Evolutionary conservation across 2,888 invertebrate genomes (phyloP).

Genomic region (Melinaea marsaeus): DNA sequence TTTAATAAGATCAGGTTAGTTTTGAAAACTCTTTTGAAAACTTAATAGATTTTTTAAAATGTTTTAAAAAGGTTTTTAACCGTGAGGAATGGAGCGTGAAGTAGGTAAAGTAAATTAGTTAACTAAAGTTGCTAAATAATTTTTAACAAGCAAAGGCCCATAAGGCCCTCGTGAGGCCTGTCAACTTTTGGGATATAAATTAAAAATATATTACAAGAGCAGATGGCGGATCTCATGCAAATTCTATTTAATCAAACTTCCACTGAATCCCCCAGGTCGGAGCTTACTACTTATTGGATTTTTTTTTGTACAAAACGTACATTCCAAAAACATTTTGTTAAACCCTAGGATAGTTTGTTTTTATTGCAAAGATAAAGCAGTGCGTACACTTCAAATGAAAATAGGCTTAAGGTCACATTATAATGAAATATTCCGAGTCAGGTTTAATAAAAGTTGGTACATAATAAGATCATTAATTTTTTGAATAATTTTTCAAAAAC

Average conservation of each 20-base stretch:
- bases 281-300: constrained; percentile 49
- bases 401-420: constrained; percentile 18
- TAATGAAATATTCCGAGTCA: constrained; percentile 6
- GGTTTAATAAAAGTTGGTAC: constrained; percentile 12
- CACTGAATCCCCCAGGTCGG: constrained; percentile 35
- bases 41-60: not conserved
- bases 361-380: constrained; percentile 14
- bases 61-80: not conserved
- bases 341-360: constrained; percentile 20
- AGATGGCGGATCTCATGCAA: constrained; percentile 66
- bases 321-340: constrained; percentile 18
- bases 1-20: constrained; percentile 37
- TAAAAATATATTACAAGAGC: constrained; percentile 70
- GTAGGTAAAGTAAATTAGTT: constrained; percentile 42
- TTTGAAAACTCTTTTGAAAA: constrained; percentile 7
- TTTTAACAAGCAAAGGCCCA: constrained; percentile 49
- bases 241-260: constrained; percentile 69
- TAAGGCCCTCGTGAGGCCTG: constrained; percentile 44
- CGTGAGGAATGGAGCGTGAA: constrained; percentile 13
- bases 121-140: constrained; percentile 43
- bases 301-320: constrained; percentile 38
- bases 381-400: constrained; percentile 20
- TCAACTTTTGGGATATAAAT: constrained; percentile 69
- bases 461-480: constrained; percentile 7
- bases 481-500: not conserved